Evolutionary conservation across 2,888 invertebrate species (phyloP).

Genomic region (Nomada flava): DNA sequence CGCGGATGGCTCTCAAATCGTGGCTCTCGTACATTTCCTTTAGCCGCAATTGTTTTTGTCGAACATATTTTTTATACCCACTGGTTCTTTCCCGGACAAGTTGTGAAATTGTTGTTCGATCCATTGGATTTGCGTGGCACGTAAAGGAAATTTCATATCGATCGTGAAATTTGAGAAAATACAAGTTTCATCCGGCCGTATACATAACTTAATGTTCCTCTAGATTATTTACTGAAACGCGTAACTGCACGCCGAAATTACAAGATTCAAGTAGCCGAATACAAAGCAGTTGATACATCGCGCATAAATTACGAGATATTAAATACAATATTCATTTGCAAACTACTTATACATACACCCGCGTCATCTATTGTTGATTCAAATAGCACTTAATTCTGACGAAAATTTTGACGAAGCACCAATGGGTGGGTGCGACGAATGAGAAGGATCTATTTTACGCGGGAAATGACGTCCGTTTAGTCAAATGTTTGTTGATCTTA

Average conservation of each 20-base stretch:
- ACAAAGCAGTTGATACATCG: too few relatives aligned
- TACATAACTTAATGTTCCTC: too few relatives aligned
- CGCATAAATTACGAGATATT: neutral
- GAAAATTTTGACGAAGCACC: neutral
- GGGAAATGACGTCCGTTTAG: constrained; percentile 14
- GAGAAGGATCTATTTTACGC: constrained; percentile 8
- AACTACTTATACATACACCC: neutral
- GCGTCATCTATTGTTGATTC: too few relatives aligned
- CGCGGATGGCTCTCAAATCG: constrained; percentile 40
- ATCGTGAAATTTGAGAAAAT: too few relatives aligned
- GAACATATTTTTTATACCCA: neutral
- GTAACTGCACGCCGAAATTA: too few relatives aligned
- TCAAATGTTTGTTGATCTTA: neutral
- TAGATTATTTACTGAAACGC: too few relatives aligned
- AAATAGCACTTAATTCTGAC: neutral
- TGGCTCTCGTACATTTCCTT: constrained; percentile 1
- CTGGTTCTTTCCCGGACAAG: too few relatives aligned
- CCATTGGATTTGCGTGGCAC: too few relatives aligned
- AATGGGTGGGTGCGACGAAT: constrained; percentile 4
- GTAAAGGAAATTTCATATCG: too few relatives aligned
- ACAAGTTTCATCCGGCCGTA: too few relatives aligned
- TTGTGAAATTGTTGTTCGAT: too few relatives aligned
- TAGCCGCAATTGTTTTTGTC: neutral
- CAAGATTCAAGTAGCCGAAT: too few relatives aligned
- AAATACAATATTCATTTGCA: neutral